These are phyloP conservation scores for Epinotia nisella DNA, from an alignment of 2,888 invertebrate genomes.

Conservation along the genomic window DNA sequence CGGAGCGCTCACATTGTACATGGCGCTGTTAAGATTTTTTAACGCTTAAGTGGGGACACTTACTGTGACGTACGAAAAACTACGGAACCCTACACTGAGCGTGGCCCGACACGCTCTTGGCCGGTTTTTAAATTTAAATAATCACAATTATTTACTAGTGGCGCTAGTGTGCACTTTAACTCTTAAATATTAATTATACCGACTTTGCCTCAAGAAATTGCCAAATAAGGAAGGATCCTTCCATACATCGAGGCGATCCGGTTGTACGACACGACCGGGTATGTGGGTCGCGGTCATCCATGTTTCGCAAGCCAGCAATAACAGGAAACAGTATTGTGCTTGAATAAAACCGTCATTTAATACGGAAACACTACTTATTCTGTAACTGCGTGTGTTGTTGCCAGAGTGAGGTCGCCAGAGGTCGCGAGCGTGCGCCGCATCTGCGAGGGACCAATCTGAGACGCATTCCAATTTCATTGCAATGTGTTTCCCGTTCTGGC, in stretches of 20 bases:
- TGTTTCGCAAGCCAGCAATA: neutral
- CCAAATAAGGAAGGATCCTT: slow-evolving; percentile 21
- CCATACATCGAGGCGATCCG: neutral
- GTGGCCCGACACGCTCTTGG: too few species aligned
- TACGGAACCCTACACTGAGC: too few species aligned
- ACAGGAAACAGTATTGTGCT: slow-evolving; percentile 10
- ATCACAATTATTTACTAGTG: too few species aligned
- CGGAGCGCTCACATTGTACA: too few species aligned
- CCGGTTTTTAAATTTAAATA: too few species aligned
- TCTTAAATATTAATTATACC: neutral
- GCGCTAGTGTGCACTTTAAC: too few species aligned
- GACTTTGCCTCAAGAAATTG: neutral
- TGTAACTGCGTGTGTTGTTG: neutral
- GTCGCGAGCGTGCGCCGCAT: neutral
- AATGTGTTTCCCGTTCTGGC: neutral
- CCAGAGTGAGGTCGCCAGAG: neutral
- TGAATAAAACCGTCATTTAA: neutral
- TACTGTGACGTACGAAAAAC: too few species aligned
- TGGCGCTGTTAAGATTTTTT: too few species aligned
- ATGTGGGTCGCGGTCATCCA: slow-evolving; percentile 6
- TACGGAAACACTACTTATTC: neutral
- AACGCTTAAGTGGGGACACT: too few species aligned
- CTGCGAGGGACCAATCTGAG: neutral
- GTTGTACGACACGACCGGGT: neutral
- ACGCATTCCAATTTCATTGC: neutral